phyloP scores from a whole-genome alignment of 2,797 vertebrate genomes.

The Pampus argenteus region DNA sequence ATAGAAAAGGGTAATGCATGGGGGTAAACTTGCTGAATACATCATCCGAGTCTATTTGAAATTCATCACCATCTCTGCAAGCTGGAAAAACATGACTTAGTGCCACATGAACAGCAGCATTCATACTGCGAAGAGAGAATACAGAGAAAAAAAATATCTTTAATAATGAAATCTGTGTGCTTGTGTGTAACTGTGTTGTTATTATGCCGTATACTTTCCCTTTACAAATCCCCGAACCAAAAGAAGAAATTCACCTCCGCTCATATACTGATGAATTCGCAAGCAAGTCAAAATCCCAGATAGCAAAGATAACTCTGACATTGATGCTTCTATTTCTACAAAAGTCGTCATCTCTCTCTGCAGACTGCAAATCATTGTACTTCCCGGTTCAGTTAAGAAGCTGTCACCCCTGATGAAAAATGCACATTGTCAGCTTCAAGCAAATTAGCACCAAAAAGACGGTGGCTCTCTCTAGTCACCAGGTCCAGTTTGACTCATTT shows the following conservation, averaged over 20 bases:
- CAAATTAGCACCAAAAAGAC: conserved; percentile 46
- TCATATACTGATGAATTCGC: conserved; percentile 3
- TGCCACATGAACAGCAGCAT: conserved; percentile 5
- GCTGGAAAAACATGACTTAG: conserved; percentile 32
- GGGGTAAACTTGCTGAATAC: conserved; percentile 38
- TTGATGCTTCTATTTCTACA: not conserved
- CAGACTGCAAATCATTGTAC: conserved; percentile 31
- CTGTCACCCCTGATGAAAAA: conserved; percentile 30
- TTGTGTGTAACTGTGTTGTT: not conserved
- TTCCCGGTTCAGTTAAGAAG: conserved; percentile 31
- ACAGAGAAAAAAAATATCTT: conserved; percentile 2
- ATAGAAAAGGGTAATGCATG: conserved; percentile 50
- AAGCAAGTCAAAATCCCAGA: not conserved
- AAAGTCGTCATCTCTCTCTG: not conserved
- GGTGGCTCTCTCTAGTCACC: conserved; percentile 26
- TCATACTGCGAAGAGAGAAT: not conserved
- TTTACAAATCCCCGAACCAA: not conserved
- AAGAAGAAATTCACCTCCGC: not conserved
- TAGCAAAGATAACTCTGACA: not conserved
- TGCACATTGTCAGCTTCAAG: conserved; percentile 25
- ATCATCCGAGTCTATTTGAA: conserved; percentile 38
- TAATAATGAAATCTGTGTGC: conserved; percentile 4
- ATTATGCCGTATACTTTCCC: not conserved
- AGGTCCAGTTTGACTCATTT: conserved; percentile 44
- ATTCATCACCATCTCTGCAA: conserved; percentile 42